These are phyloP conservation scores for Zaprionus nigranus DNA, from an alignment of 1,140 invertebrate species.

Conservation along the genomic window DNA sequence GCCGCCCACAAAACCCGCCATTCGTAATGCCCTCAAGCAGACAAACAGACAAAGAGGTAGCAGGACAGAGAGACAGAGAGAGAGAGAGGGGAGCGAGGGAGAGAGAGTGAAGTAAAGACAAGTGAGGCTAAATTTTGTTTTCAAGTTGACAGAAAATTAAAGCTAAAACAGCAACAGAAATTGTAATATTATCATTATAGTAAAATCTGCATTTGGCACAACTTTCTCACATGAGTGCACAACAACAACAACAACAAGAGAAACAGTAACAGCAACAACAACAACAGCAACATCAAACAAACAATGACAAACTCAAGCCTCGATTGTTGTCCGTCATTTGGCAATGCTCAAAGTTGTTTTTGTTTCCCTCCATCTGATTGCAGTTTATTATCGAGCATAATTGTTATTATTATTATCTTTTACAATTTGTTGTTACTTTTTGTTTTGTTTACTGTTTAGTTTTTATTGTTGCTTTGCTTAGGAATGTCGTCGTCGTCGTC, in stretches of 20 bases:
- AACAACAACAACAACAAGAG: slow-evolving; percentile 34
- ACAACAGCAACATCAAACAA: slow-evolving; percentile 26
- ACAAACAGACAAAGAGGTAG: background rate
- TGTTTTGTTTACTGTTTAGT: slow-evolving; percentile 1
- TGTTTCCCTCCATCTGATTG: slow-evolving; percentile 47
- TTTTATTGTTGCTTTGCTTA: slow-evolving; percentile 18
- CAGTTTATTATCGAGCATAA: slow-evolving; percentile 73
- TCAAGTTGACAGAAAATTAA: slow-evolving; percentile 27
- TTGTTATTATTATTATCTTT: slow-evolving; percentile 31
- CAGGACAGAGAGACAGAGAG: background rate
- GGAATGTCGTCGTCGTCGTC: slow-evolving; percentile 11
- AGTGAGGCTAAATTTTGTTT: slow-evolving; percentile 21
- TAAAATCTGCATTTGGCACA: slow-evolving; percentile 75
- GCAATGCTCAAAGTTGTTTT: slow-evolving; percentile 45
- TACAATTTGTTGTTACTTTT: background rate
- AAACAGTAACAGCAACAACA: slow-evolving; percentile 25
- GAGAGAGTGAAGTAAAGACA: background rate
- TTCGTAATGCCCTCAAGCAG: slow-evolving; percentile 22
- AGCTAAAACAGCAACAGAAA: slow-evolving; percentile 8
- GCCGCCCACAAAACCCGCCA: slow-evolving; percentile 31
- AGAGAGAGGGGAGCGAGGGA: background rate
- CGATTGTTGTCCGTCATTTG: slow-evolving; percentile 54
- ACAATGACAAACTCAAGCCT: slow-evolving; percentile 63
- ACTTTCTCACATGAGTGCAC: slow-evolving; percentile 74
- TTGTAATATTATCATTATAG: slow-evolving; percentile 59